A percentile compares a stretch with the other conserved stretches of the same genome.
These are phyloP conservation scores for Sylvia borin DNA, from an alignment of 2,797 vertebrate species.

Conservation along the genomic window DNA sequence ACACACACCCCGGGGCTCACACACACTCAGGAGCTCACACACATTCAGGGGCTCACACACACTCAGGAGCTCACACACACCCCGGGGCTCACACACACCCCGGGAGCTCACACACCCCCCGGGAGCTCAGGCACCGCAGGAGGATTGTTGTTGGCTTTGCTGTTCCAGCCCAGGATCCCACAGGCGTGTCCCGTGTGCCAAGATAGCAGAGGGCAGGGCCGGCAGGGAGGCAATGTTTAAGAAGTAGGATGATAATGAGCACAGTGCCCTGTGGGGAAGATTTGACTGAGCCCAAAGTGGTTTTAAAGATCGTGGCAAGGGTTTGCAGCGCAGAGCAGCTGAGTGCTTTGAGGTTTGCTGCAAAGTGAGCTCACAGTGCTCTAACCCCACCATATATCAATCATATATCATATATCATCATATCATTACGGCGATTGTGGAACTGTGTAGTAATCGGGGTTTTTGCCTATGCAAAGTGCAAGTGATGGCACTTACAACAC, in stretches of 20 bases:
- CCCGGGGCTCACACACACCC: too few species aligned
- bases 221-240: slow-evolving; percentile 16
- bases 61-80: too few species aligned
- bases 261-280: not conserved
- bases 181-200: slow-evolving; percentile 32
- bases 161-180: not conserved
- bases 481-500: not conserved
- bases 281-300: not conserved
- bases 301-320: not conserved
- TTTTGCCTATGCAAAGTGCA: not conserved
- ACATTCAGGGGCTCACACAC: too few species aligned
- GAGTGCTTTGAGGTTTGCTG: not conserved
- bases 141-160: slow-evolving; percentile 33
- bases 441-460: not conserved
- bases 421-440: not conserved
- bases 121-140: not conserved
- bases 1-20: too few species aligned
- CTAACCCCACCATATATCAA: not conserved
- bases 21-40: too few species aligned
- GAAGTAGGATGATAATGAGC: not conserved
- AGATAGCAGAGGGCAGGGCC: not conserved
- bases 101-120: too few species aligned
- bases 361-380: not conserved
- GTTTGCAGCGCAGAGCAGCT: not conserved
- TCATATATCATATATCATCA: too few species aligned